These are phyloP conservation scores for Decapterus maruadsi DNA, from an alignment of 2,797 vertebrate genomes.

Conservation along the genomic window DNA sequence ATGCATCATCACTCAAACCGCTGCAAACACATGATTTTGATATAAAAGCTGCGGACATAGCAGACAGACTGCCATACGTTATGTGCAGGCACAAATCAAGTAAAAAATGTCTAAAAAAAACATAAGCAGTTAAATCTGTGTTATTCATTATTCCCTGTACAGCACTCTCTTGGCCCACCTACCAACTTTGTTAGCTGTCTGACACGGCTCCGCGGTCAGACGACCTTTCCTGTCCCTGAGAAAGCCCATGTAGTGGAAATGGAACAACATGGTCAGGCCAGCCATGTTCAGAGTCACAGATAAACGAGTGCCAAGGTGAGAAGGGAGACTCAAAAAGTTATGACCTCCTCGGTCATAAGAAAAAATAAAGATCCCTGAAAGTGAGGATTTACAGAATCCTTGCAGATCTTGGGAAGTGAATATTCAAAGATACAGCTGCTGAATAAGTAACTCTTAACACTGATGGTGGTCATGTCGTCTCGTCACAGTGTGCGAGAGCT, in stretches of 20 bases:
- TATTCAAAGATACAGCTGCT: neutral
- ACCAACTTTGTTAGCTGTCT: slow-evolving; percentile 51
- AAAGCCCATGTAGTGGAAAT: slow-evolving; percentile 71
- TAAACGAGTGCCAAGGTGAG: slow-evolving; percentile 5
- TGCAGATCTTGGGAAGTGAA: slow-evolving; percentile 7
- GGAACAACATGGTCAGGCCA: slow-evolving; percentile 64
- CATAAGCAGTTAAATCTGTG: neutral
- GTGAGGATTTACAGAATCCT: slow-evolving; percentile 3
- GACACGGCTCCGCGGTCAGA: slow-evolving; percentile 51
- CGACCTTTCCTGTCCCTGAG: slow-evolving; percentile 66
- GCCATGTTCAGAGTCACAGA: slow-evolving; percentile 66
- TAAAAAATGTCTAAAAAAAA: neutral
- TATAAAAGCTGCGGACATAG: slow-evolving; percentile 1
- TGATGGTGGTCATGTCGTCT: neutral
- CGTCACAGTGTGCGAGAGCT: slow-evolving; percentile 8
- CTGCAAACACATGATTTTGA: slow-evolving; percentile 10
- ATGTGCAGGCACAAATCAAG: neutral
- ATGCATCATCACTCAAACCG: slow-evolving; percentile 11
- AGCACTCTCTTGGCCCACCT: slow-evolving; percentile 33
- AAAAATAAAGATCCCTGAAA: neutral
- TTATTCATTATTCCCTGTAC: neutral
- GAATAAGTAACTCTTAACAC: neutral
- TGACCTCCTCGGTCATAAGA: neutral
- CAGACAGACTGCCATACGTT: neutral
- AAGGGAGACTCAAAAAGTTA: neutral